Evolutionary conservation across 2,797 vertebrate species (phyloP).

Genomic region (Microcaecilia unicolor): DNA sequence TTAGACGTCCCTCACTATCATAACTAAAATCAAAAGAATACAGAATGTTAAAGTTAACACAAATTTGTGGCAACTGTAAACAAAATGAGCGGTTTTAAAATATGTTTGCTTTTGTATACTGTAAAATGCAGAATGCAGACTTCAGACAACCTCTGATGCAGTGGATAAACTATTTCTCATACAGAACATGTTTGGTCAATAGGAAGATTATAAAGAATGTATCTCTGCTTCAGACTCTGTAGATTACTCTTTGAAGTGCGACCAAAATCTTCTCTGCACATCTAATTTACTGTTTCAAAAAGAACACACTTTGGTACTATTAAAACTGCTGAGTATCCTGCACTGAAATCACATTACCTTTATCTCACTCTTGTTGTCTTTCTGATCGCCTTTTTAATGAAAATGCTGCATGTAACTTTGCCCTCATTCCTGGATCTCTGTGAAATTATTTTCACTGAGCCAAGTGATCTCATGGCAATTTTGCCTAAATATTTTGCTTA

Average conservation of each 20-base stretch:
- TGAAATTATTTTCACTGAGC: too few relatives aligned
- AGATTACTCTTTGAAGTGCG: constrained; percentile 44
- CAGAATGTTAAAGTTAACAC: too few relatives aligned
- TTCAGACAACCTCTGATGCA: constrained; percentile 54
- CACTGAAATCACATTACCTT: constrained; percentile 18
- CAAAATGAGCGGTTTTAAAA: constrained; percentile 19
- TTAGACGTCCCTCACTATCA: constrained; percentile 89
- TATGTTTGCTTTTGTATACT: constrained; percentile 27
- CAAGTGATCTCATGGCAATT: too few relatives aligned
- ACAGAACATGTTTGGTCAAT: constrained; percentile 22
- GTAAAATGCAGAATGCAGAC: constrained; percentile 28
- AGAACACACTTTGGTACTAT: constrained; percentile 31
- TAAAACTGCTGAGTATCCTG: constrained; percentile 29
- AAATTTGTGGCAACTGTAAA: too few relatives aligned
- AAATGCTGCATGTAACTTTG: too few relatives aligned
- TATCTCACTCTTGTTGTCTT: constrained; percentile 2
- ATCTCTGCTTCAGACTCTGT: constrained; percentile 37
- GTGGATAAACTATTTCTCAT: constrained; percentile 47
- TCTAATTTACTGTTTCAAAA: constrained; percentile 51
- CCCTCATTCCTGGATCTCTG: too few relatives aligned
- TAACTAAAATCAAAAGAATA: constrained; percentile 63
- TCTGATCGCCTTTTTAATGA: too few relatives aligned
- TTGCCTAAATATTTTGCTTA: too few relatives aligned
- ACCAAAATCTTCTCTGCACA: constrained; percentile 43
- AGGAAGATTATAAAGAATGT: constrained; percentile 36